Conservation (phyloP, 2,113 vertebrate species). For the rat (Rattus norvegicus) region GRCr8 NC_086023.1:150326501-150327000, state of each 20-base stretch:
- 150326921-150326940: constrained; percentile 50
- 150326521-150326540: too few relatives aligned
- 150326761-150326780: too few relatives aligned
- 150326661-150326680: not conserved
- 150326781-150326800: not conserved
- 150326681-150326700: not conserved
- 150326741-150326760: not conserved
- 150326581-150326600: not conserved
- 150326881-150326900: not conserved
- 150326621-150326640: not conserved
- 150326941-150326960: not conserved
- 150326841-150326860: not conserved
- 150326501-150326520: not conserved
- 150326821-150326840: not conserved
- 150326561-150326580: not conserved
- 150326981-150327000: constrained; percentile 48
- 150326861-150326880: too few relatives aligned
- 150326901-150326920: too few relatives aligned
- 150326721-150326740: not conserved
- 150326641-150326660: not conserved
- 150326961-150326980: constrained; percentile 47
- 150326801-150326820: not conserved
- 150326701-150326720: not conserved
- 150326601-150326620: not conserved
- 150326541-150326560: not conserved